phyloP scores from a whole-genome alignment of 2,888 invertebrate species.

The Pecten maximus region DNA sequence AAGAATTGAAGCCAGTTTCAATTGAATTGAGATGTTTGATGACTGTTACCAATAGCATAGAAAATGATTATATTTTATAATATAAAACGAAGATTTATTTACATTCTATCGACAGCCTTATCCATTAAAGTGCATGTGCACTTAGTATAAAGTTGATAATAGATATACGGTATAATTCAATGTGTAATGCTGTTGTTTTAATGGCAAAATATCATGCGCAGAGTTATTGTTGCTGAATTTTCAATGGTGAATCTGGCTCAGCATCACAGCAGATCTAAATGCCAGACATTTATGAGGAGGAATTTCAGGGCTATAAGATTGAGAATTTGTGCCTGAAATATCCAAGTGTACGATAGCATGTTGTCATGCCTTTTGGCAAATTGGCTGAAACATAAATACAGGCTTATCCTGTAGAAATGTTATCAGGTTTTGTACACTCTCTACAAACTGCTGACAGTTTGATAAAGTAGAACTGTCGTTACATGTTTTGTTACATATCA shows the following conservation, averaged over 20 bases:
- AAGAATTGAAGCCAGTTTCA: too few species aligned
- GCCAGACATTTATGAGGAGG: background rate
- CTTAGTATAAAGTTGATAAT: background rate
- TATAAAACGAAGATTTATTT: background rate
- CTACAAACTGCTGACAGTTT: background rate
- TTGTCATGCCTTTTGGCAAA: background rate
- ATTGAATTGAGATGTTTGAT: background rate
- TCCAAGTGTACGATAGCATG: background rate
- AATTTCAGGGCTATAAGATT: background rate
- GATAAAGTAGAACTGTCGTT: background rate
- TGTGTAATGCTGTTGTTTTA: background rate
- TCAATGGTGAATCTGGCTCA: background rate
- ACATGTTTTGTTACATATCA: background rate
- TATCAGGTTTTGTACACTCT: background rate
- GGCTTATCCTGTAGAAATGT: background rate
- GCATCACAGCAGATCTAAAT: background rate
- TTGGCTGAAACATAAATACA: background rate
- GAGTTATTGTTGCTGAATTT: background rate
- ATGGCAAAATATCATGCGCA: background rate
- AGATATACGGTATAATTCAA: background rate
- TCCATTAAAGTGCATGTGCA: conserved; percentile 4
- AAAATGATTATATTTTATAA: background rate
- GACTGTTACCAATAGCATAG: background rate
- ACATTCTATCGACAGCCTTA: background rate
- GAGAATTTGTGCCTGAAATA: background rate